Conservation (phyloP, 2,113 vertebrate genomes). For the Megaceryle torquata region DNA sequence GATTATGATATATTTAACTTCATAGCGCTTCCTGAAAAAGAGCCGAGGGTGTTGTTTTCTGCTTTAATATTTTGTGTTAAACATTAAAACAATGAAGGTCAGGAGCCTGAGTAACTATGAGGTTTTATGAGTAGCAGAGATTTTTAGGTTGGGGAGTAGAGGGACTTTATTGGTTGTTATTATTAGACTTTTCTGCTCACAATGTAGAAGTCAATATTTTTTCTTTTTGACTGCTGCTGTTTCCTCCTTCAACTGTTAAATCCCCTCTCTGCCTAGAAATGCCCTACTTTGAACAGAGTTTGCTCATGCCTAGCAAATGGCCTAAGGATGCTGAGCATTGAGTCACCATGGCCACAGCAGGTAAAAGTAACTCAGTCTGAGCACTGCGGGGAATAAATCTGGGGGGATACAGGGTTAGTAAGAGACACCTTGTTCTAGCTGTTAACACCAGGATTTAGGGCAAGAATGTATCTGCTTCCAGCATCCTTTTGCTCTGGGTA, state of each 20-base stretch:
- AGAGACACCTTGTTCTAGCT: background rate
- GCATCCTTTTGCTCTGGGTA: background rate
- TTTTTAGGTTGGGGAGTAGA: background rate
- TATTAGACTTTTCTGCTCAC: slow-evolving; percentile 2
- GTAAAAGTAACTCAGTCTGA: background rate
- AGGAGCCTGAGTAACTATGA: background rate
- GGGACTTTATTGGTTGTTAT: background rate
- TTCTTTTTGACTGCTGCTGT: background rate
- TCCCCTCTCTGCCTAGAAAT: background rate
- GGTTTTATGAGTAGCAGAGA: slow-evolving; percentile 2
- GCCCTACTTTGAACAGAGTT: background rate
- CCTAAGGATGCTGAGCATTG: background rate
- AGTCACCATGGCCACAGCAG: background rate
- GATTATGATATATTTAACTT: slow-evolving; percentile 30
- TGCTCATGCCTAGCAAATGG: background rate
- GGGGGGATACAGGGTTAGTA: background rate
- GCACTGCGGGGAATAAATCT: background rate
- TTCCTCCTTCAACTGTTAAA: background rate
- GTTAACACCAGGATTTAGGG: background rate
- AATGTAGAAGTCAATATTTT: background rate
- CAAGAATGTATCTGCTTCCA: background rate
- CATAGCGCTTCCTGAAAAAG: slow-evolving; percentile 25
- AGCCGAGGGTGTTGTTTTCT: slow-evolving; percentile 44
- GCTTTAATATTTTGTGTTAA: slow-evolving; percentile 58
- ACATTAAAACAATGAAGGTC: slow-evolving; percentile 37